Evolutionary conservation across 2,797 vertebrate species (phyloP).

Genomic region (Ceryle rudis): DNA sequence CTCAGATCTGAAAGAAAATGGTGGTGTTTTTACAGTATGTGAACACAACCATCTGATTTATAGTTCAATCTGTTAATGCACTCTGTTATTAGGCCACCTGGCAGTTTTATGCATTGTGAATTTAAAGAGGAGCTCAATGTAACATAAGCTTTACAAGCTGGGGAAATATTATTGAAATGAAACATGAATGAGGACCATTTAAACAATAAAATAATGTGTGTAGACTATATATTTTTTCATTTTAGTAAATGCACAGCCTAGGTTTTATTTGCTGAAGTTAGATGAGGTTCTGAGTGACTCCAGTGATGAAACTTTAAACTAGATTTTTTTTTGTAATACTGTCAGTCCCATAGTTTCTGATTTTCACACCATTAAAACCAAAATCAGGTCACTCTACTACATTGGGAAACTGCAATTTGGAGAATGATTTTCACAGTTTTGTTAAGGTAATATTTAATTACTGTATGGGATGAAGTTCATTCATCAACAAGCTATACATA

Average conservation of each 20-base stretch:
- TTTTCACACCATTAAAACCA: constrained; percentile 29
- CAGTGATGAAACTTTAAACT: constrained; percentile 58
- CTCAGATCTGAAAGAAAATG: constrained; percentile 78
- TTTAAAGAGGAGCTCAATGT: constrained; percentile 85
- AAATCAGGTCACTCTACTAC: constrained; percentile 22
- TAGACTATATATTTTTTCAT: constrained; percentile 82
- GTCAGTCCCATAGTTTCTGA: constrained; percentile 42
- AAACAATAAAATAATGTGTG: constrained; percentile 84
- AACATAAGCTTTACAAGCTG: constrained; percentile 87
- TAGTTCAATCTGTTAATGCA: constrained; percentile 87
- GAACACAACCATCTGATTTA: constrained; percentile 84
- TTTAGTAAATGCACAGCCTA: constrained; percentile 76
- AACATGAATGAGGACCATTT: constrained; percentile 85
- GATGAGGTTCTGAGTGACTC: constrained; percentile 66
- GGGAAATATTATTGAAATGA: constrained; percentile 87
- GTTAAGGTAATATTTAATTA: constrained; percentile 6
- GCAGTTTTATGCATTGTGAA: constrained; percentile 88
- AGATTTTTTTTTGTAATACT: constrained; percentile 45
- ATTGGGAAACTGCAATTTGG: constrained; percentile 6
- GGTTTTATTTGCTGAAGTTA: constrained; percentile 77
- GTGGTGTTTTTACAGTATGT: constrained; percentile 81
- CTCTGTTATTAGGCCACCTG: constrained; percentile 86
- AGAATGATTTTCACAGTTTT: not conserved
- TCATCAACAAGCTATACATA: not conserved
- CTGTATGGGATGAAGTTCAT: not conserved